These are phyloP conservation scores for Trileptium ribeirensis DNA, from an alignment of 2,888 invertebrate species.

Conservation along the genomic window DNA sequence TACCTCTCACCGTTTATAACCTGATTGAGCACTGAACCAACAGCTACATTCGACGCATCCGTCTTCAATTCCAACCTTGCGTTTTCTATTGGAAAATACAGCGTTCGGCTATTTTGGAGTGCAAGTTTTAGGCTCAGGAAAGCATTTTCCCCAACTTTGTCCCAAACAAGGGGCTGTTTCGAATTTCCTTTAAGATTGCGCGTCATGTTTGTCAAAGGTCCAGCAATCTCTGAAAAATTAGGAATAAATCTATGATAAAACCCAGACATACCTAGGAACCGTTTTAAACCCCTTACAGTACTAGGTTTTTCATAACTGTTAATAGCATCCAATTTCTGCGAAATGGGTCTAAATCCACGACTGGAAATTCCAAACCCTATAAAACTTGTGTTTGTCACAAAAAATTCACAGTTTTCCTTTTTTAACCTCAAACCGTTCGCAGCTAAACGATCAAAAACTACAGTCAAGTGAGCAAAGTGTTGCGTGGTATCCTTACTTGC, in stretches of 20 bases:
- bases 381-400: no score
- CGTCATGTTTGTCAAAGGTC: background rate
- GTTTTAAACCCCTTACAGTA: background rate
- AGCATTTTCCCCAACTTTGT: background rate
- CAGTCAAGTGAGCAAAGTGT: no score
- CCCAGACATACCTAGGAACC: slow-evolving; percentile 3
- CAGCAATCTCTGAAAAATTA: background rate
- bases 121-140: background rate
- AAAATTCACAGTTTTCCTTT: no score
- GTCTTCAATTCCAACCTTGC: background rate
- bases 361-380: no score
- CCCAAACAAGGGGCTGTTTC: background rate
- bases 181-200: background rate
- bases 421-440: no score
- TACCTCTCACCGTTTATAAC: background rate
- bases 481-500: no score
- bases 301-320: no score
- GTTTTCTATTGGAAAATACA: background rate
- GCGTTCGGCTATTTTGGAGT: background rate
- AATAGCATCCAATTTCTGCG: no score
- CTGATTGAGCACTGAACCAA: background rate
- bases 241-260: slow-evolving; percentile 10
- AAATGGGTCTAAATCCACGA: no score
- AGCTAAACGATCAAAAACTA: no score
- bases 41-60: background rate